phyloP scores from a whole-genome alignment of 1,140 invertebrate genomes.

The Drosophila murphyi region DNA sequence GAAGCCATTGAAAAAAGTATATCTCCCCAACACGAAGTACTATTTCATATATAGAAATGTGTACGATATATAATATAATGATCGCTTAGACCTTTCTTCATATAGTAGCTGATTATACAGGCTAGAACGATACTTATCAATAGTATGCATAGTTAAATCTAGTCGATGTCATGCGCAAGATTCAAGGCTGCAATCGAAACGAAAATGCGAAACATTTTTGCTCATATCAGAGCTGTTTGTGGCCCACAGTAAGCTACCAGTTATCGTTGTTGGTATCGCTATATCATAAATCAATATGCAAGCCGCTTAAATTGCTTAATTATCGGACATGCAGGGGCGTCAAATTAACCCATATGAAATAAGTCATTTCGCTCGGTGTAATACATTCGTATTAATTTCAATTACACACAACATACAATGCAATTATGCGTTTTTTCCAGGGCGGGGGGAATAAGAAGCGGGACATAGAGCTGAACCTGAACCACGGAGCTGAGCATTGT shows the following conservation, averaged over 20 bases:
- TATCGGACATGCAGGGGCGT: slow-evolving; percentile 70
- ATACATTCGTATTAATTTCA: slow-evolving; percentile 83
- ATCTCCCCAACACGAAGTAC: too few species aligned
- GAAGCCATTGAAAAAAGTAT: too few species aligned
- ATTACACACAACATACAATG: slow-evolving; percentile 81
- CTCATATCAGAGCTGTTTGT: background rate
- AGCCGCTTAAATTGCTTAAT: slow-evolving; percentile 84
- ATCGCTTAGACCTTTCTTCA: too few species aligned
- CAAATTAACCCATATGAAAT: slow-evolving; percentile 70
- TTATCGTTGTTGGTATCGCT: slow-evolving; percentile 33
- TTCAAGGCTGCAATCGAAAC: background rate
- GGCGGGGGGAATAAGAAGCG: background rate
- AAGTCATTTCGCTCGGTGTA: slow-evolving; percentile 73
- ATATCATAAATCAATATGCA: slow-evolving; percentile 77
- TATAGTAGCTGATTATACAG: too few species aligned
- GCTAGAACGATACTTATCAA: too few species aligned
- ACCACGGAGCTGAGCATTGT: background rate
- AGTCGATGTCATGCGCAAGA: too few species aligned
- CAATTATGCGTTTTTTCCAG: slow-evolving; percentile 73
- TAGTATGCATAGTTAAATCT: too few species aligned
- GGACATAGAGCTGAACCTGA: slow-evolving; percentile 1
- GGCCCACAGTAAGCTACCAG: slow-evolving; percentile 19
- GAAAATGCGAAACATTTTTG: background rate
- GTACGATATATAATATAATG: too few species aligned
- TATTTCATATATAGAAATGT: too few species aligned